Conservation (phyloP, 53 echinoderm and acorn worm genomes). For the Pentamera pediparva region DNA sequence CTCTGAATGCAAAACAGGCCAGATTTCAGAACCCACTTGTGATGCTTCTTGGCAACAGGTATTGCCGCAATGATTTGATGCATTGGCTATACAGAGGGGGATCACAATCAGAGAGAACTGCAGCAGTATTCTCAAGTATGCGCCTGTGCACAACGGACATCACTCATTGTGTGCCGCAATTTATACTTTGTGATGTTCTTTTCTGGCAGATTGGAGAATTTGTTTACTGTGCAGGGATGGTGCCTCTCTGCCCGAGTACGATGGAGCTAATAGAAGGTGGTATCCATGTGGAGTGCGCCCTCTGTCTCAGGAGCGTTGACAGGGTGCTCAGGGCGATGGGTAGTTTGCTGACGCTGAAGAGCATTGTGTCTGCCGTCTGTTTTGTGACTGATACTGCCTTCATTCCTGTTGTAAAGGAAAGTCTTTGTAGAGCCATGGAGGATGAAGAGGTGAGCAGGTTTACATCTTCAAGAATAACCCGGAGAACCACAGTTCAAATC, state of each 20-base stretch:
- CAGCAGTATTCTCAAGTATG: too few relatives aligned
- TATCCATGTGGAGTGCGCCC: slow-evolving; percentile 49
- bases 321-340: slow-evolving; percentile 74
- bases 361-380: slow-evolving; percentile 55
- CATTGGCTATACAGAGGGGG: too few relatives aligned
- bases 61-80: too few relatives aligned
- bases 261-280: slow-evolving; percentile 75
- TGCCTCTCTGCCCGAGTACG: slow-evolving; percentile 72
- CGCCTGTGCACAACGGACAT: too few relatives aligned
- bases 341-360: slow-evolving; percentile 24
- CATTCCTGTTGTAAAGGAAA: slow-evolving; percentile 43
- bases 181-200: background rate
- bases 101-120: too few relatives aligned
- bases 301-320: slow-evolving; percentile 61
- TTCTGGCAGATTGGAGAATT: slow-evolving; percentile 57
- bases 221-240: slow-evolving; percentile 68
- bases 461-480: background rate
- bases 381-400: slow-evolving; percentile 48
- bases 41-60: too few relatives aligned
- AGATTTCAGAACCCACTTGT: too few relatives aligned
- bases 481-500: too few relatives aligned
- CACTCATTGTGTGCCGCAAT: too few relatives aligned
- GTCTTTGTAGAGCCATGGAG: slow-evolving; percentile 34
- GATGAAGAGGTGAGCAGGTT: background rate
- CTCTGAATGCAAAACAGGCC: too few relatives aligned